Base-by-base conservation (phyloP, 2,888 invertebrate species). In the Schizaphis graminum region DNA sequence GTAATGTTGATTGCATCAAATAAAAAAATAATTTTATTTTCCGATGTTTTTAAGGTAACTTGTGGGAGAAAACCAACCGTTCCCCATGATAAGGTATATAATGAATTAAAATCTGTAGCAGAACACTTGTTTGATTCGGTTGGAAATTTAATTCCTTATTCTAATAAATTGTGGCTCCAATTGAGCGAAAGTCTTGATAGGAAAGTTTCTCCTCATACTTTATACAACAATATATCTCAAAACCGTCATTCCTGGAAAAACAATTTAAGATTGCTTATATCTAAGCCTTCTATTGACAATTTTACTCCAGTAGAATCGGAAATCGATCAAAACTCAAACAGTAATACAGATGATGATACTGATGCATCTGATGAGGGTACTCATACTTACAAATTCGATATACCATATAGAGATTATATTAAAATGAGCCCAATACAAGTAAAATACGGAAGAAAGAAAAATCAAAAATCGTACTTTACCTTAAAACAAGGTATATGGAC, bases 51-150 rank as follows among this genome's bases (percentile, higher is more conserved):
- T 61, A 61, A 61, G n/a, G 61, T 4, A 1, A 61, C 5, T 13
- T n/a, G 61, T 61, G 61, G 61, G 5, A 61, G 61, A 61, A 61
- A 61, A 61, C 61, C 61, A 61, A n/a, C 28, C n/a, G n/a, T 61
- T 61, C 4, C 61, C 61, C 61, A 61, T 3, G n/a, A 61, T 11
- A 61, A 61, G n/a, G 61, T 61, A 61, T 61, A 61, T 61, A n/a
- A 61, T n/a, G 61, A 61, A 61, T 61, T 61, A 61, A 61, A 61
- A 61, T 61, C 61, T 61, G 61, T 61, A 61, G 61, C 61, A n/a
- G n/a, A 61, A 0, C 61, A 61, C 61, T 61, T 61, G 61, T 61
- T 61, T 61, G 61, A 61, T 61, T 61, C 61, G 0, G 61, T 61
- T 61, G n/a, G 28, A 61, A 61, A 61, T 61, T n/a, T 61, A 61